A percentile compares a stretch with the other conserved stretches of the same genome.
phyloP scores from a whole-genome alignment of 2,888 invertebrate species.

The Metallyticus violacea region DNA sequence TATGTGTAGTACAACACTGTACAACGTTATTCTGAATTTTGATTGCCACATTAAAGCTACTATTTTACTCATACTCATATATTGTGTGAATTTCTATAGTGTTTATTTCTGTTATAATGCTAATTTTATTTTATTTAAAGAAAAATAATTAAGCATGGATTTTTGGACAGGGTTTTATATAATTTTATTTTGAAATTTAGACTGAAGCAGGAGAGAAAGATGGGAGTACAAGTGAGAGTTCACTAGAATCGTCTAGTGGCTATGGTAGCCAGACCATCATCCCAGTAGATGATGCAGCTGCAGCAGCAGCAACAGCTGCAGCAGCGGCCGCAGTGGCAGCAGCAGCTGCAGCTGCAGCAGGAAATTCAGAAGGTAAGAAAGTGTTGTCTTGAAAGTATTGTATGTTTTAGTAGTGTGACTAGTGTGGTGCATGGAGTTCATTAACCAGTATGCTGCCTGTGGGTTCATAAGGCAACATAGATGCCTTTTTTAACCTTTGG shows the following conservation, averaged over 20 bases:
- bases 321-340: background rate
- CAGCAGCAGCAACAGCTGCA: background rate
- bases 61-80: too few species aligned
- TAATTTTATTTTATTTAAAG: too few species aligned
- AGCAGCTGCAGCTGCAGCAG: background rate
- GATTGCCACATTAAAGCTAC: too few species aligned
- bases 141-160: too few species aligned
- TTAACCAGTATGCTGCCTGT: background rate
- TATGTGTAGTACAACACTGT: too few species aligned
- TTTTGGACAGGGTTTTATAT: too few species aligned
- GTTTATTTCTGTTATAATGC: too few species aligned
- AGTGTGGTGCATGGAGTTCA: background rate
- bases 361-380: background rate
- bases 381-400: background rate
- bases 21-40: too few species aligned
- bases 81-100: too few species aligned
- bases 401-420: background rate
- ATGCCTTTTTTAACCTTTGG: background rate
- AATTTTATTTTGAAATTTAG: conserved; percentile 1
- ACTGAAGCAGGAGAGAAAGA: conserved; percentile 33
- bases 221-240: conserved; percentile 70
- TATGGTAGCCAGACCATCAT: conserved; percentile 75
- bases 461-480: background rate
- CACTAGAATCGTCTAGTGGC: conserved; percentile 71
- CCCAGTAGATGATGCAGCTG: conserved; percentile 44